These are phyloP conservation scores for Dolomedes plantarius DNA, from an alignment of 2,888 invertebrate species.

Conservation along the genomic window DNA sequence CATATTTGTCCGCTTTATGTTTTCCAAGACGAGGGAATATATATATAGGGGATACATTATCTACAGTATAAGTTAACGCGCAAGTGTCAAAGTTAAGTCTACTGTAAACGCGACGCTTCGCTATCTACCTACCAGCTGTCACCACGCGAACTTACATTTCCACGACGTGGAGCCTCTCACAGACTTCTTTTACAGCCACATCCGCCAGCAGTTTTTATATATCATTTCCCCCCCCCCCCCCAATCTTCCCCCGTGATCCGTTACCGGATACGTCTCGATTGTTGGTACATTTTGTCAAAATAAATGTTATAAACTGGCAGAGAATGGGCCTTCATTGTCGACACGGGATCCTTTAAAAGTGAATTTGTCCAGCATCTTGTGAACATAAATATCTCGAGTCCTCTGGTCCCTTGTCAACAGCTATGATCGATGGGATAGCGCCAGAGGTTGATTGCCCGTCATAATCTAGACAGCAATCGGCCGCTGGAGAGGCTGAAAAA, in stretches of 20 bases:
- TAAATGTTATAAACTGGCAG: slow-evolving; percentile 44
- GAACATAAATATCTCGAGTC: slow-evolving; percentile 11
- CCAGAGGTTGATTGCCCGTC: slow-evolving; percentile 11
- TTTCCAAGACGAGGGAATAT: not conserved
- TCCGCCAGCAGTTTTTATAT: not conserved
- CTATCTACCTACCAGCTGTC: slow-evolving; percentile 19
- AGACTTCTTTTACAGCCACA: not conserved
- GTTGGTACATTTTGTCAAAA: slow-evolving; percentile 58
- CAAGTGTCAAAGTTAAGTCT: not conserved
- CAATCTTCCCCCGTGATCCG: not conserved
- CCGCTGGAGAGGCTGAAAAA: not conserved
- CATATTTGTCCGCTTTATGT: too few species aligned
- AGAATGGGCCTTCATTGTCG: slow-evolving; percentile 20
- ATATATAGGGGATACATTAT: not conserved
- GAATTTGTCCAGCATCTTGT: slow-evolving; percentile 57
- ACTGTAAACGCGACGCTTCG: not conserved
- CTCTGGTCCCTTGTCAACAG: slow-evolving; percentile 34
- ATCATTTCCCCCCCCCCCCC: not conserved
- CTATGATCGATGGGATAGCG: slow-evolving; percentile 27
- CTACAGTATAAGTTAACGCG: not conserved
- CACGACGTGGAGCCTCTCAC: not conserved
- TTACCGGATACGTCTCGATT: not conserved
- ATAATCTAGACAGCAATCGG: slow-evolving; percentile 42
- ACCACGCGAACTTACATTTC: slow-evolving; percentile 20
- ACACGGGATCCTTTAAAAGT: slow-evolving; percentile 40